Evolutionary conservation across 1,140 invertebrate species (phyloP).

Genomic region (Sipha flava): DNA sequence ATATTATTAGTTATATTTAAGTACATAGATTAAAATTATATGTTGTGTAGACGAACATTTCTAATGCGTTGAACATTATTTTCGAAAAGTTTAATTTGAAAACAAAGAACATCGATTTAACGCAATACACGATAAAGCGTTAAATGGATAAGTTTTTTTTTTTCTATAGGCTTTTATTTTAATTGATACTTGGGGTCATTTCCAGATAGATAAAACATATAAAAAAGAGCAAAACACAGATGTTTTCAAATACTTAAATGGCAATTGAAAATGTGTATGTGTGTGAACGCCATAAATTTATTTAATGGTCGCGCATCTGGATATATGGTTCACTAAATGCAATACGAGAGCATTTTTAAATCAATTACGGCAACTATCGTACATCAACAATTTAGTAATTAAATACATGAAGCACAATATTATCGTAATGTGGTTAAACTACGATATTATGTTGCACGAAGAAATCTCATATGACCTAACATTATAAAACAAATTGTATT

Average conservation of each 20-base stretch:
- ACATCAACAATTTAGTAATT: too few species aligned
- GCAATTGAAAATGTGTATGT: neutral
- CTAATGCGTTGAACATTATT: neutral
- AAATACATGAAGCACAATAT: rapidly evolving
- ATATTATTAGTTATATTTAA: too few species aligned
- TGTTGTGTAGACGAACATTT: too few species aligned
- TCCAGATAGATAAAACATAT: neutral
- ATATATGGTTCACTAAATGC: neutral
- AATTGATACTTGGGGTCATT: neutral
- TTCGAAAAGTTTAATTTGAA: neutral
- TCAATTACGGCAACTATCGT: neutral
- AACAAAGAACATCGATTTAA: neutral
- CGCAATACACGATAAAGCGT: neutral
- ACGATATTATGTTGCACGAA: too few species aligned
- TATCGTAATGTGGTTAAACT: too few species aligned
- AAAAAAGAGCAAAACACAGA: neutral
- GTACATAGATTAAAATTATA: too few species aligned
- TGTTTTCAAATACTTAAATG: neutral
- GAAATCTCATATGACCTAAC: too few species aligned
- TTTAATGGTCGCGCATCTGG: neutral
- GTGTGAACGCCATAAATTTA: neutral
- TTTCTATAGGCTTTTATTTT: neutral
- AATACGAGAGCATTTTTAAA: neutral
- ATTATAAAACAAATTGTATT: too few species aligned
- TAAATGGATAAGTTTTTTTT: neutral